Evolutionary conservation across 2,888 invertebrate genomes (phyloP), one percentile per base, ranked within the genome.

Genomic region (Drosophila atroscutellata): DNA sequence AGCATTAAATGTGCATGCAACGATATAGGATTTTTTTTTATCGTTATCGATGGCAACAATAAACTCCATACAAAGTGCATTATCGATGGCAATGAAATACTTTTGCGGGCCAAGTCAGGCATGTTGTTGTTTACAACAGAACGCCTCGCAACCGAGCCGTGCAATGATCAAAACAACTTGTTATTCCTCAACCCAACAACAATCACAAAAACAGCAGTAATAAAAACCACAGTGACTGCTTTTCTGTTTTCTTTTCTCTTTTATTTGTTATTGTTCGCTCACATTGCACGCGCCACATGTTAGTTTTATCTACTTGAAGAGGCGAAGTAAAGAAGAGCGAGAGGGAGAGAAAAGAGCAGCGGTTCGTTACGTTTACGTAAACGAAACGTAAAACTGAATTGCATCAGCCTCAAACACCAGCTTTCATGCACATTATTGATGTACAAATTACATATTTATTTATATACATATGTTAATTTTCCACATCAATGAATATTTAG

Each of bases 161-260:
- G 42, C 72, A 72, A 75, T 65, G 88, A 85, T 88, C 86, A 86
- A 89, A 86, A 86, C 86, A 86, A 86, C 83, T 86, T 86, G 88
- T 86, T 86, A 85, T 86, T 86, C 76, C 59, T 60, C 64, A 77
- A 72, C 51, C 55, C 80, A 54, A 59, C 64, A 65, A 50, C 52
- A 68, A 50, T 42, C 64, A 66, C 51, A 62, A 63, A 67, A 66
- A 28, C 39, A 20, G 50, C 47, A 62, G 57, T 49, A 65, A 69
- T 52, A 64, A 60, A 64, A 72, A 69, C 69, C 77, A 70, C 74
- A 72, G 54, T 69, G 56, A 73, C 36, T 77, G 59, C 75, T 81
- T 58, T 67, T 75, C 50, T 47, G 69, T 63, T 65, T 67, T 63
- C 39, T 45, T 59, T 42, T 65, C 20, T 42, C 28, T 49, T 9